Conservation (phyloP, 2,888 invertebrate genomes). For the Acanthococcus lagerstroemiae region DNA sequence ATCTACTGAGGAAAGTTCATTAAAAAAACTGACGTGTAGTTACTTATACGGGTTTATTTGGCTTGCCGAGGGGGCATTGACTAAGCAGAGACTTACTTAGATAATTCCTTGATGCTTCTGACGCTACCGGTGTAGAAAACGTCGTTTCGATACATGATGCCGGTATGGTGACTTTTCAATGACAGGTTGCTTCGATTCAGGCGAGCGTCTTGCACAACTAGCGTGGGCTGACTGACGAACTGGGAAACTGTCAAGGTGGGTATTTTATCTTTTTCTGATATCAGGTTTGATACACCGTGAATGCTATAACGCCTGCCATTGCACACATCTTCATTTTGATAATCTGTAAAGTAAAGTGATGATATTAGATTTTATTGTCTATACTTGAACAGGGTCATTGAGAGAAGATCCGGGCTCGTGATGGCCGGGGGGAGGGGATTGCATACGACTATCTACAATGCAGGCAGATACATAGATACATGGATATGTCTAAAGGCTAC, state of each 20-base stretch:
- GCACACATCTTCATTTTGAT: neutral
- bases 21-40: too few relatives aligned
- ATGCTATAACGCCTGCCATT: conserved; percentile 4
- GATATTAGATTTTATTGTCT: too few relatives aligned
- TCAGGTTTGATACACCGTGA: conserved; percentile 13
- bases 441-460: too few relatives aligned
- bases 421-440: too few relatives aligned
- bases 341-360: neutral
- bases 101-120: conserved; percentile 39
- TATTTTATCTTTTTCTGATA: conserved; percentile 7
- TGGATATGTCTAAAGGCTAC: too few relatives aligned
- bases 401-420: too few relatives aligned
- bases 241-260: conserved; percentile 15
- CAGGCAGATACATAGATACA: too few relatives aligned
- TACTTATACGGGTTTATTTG: too few relatives aligned
- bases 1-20: too few relatives aligned
- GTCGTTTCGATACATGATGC: conserved; percentile 76
- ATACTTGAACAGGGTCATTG: too few relatives aligned
- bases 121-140: conserved; percentile 78
- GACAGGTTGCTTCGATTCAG: conserved; percentile 18
- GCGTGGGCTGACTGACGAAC: conserved; percentile 25
- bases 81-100: conserved; percentile 20
- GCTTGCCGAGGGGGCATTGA: too few relatives aligned
- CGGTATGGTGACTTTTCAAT: conserved; percentile 39
- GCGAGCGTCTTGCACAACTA: neutral